Percentiles rank a stretch among this genome's conserved stretches.
Conservation (phyloP, 2,113 vertebrate species). For the Triplophysa tibetana region DNA sequence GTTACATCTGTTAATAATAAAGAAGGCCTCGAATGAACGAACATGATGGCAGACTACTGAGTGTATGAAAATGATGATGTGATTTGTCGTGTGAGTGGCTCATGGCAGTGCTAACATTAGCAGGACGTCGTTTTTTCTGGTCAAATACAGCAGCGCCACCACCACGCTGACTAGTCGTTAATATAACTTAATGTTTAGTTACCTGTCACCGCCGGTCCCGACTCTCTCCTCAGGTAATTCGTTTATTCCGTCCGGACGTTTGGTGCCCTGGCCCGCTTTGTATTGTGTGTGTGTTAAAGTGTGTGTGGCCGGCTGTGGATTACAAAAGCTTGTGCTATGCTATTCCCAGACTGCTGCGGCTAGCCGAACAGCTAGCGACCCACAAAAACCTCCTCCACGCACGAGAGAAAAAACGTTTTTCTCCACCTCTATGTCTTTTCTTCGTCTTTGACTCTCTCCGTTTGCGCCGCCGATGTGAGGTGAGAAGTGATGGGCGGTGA, state of each 20-base stretch:
- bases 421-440: constrained; percentile 22
- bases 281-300: constrained; percentile 31
- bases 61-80: background rate
- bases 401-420: constrained; percentile 41
- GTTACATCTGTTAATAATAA: background rate
- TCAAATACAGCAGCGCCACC: background rate
- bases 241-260: constrained; percentile 38
- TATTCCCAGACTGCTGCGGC: constrained; percentile 62
- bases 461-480: constrained; percentile 31
- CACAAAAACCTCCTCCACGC: constrained; percentile 57
- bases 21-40: background rate
- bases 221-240: constrained; percentile 45
- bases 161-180: background rate
- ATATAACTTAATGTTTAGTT: constrained; percentile 36
- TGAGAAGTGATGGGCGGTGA: constrained; percentile 50
- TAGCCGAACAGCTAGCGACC: constrained; percentile 54
- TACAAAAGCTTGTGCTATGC: constrained; percentile 74
- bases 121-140: background rate
- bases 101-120: constrained; percentile 24
- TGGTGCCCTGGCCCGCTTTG: constrained; percentile 59
- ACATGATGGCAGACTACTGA: background rate
- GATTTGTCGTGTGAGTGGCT: background rate
- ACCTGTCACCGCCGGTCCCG: constrained; percentile 71
- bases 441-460: background rate
- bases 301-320: constrained; percentile 68